Evolutionary conservation across 1,140 invertebrate genomes (phyloP).

Genomic region (Callitettix versicolor): DNA sequence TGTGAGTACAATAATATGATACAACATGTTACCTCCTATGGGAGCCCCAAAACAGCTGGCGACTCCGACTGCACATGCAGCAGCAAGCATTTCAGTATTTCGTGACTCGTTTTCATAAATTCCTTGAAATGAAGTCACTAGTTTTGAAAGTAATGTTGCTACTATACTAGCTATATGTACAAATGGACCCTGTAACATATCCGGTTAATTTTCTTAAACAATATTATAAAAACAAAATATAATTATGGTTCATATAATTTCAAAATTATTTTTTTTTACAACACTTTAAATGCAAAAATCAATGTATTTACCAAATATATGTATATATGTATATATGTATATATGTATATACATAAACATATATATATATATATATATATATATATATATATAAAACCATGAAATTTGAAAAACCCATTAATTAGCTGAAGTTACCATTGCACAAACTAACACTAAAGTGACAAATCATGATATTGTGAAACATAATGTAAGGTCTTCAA

Average conservation of each 20-base stretch:
- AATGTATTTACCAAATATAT: neutral
- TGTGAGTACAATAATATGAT: no score
- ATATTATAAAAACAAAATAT: neutral
- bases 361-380: neutral
- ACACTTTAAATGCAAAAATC: neutral
- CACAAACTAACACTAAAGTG: no score
- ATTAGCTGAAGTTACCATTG: no score
- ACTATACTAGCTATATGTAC: slow-evolving; percentile 95
- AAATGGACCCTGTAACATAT: slow-evolving; percentile 67
- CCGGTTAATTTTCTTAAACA: neutral
- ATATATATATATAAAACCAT: no score
- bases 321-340: neutral
- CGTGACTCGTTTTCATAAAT: slow-evolving; percentile 92
- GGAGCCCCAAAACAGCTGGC: slow-evolving; percentile 92
- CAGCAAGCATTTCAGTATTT: slow-evolving; percentile 89
- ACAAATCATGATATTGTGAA: no score
- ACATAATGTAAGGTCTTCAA: no score
- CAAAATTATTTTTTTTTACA: neutral
- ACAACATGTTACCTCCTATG: slow-evolving; percentile 82
- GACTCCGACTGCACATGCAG: slow-evolving; percentile 92
- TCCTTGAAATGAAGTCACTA: slow-evolving; percentile 86
- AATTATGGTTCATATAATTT: neutral
- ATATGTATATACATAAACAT: neutral
- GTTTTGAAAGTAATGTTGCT: slow-evolving; percentile 82
- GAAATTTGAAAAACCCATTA: no score